Percentiles rank a stretch among this genome's conserved stretches.
phyloP scores from a whole-genome alignment of 1,140 invertebrate species.

The Latrodectus geometricus region DNA sequence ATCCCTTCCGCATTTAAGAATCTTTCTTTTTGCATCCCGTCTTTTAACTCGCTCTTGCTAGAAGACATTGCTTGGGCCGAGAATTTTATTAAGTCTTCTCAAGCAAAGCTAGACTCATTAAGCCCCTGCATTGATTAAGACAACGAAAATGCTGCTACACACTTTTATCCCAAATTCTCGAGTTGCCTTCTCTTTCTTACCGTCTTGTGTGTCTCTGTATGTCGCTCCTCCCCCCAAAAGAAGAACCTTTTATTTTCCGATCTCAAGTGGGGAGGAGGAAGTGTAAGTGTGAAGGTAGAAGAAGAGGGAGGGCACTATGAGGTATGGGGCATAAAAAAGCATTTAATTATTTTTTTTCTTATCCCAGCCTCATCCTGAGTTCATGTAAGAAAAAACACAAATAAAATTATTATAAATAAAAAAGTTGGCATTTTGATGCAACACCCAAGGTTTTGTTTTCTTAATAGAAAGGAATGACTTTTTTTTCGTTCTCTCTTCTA shows the following conservation, averaged over 20 bases:
- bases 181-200: background rate
- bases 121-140: conserved; percentile 56
- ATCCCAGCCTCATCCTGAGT: conserved; percentile 15
- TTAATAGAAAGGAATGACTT: background rate
- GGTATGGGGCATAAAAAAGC: conserved; percentile 41
- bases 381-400: background rate
- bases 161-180: conserved; percentile 48
- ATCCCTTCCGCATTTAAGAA: conserved; percentile 14
- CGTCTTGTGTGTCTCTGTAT: background rate
- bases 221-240: background rate
- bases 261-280: background rate
- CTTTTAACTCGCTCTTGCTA: conserved; percentile 26
- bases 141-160: conserved; percentile 17
- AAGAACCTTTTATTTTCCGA: conserved; percentile 31
- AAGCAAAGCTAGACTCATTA: conserved; percentile 51
- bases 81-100: conserved; percentile 62
- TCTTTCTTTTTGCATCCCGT: background rate
- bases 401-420: conserved; percentile 9
- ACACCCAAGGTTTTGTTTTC: conserved; percentile 50
- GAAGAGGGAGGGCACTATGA: conserved; percentile 21
- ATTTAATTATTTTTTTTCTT: conserved; percentile 41
- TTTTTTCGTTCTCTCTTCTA: background rate
- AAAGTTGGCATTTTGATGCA: conserved; percentile 33
- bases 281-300: background rate
- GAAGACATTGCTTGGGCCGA: conserved; percentile 6